These are phyloP conservation scores for Numida meleagris DNA, from an alignment of 2,113 vertebrate genomes.

Conservation along the genomic window DNA sequence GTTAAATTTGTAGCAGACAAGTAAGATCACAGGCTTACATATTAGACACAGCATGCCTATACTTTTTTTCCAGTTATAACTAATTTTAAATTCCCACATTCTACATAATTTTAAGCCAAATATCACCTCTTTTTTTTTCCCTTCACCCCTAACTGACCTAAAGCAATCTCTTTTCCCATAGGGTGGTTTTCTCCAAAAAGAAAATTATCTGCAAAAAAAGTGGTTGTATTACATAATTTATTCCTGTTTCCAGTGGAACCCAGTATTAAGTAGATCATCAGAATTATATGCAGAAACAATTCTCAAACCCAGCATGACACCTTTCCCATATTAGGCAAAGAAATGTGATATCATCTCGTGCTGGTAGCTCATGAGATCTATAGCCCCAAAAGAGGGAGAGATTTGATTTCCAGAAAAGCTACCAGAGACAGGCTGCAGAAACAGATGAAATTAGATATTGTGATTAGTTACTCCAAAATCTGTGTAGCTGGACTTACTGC, in stretches of 20 bases:
- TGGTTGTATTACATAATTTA: not conserved
- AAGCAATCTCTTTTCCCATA: not conserved
- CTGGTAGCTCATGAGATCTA: not conserved
- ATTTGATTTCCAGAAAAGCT: not conserved
- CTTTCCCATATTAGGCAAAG: not conserved
- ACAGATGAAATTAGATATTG: not conserved
- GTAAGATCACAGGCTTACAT: not conserved
- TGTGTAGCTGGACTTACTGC: not conserved
- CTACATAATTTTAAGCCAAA: not conserved
- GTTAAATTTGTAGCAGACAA: not conserved
- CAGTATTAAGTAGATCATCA: not conserved
- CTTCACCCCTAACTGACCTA: not conserved
- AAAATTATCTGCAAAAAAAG: not conserved
- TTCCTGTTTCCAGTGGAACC: not conserved
- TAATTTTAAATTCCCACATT: not conserved
- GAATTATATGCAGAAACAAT: not conserved
- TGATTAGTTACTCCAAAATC: not conserved
- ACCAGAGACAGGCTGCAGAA: not conserved
- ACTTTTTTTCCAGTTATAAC: not conserved
- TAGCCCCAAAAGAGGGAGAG: not conserved
- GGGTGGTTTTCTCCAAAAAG: not conserved
- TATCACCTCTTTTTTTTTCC: not conserved
- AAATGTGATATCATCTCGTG: not conserved
- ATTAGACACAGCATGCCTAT: rapidly evolving
- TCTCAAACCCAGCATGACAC: not conserved